These are phyloP conservation scores for Cephus runcator DNA, from an alignment of 2,888 invertebrate genomes.

Conservation along the genomic window DNA sequence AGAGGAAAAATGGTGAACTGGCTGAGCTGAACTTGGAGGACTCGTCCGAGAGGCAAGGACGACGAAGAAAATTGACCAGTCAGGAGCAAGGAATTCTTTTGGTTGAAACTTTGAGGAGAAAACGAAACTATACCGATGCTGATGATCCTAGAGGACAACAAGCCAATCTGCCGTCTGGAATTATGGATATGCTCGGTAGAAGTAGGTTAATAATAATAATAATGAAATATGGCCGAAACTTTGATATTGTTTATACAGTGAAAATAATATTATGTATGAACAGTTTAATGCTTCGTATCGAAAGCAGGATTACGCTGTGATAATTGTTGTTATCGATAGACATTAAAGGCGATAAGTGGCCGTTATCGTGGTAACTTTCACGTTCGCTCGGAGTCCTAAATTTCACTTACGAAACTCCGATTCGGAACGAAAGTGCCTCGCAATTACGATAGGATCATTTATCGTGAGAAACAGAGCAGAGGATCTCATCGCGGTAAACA, in stretches of 20 bases:
- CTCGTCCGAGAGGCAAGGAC: conserved; percentile 40
- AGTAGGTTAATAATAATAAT: conserved; percentile 68
- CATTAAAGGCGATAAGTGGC: too few relatives aligned
- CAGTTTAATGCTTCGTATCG: too few relatives aligned
- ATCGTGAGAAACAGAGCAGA: conserved; percentile 54
- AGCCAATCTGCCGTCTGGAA: conserved; percentile 74
- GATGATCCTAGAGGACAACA: conserved; percentile 69
- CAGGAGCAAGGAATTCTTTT: conserved; percentile 82
- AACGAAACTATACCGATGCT: conserved; percentile 64
- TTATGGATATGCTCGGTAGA: conserved; percentile 87
- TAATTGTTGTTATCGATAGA: too few relatives aligned
- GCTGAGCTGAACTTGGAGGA: conserved; percentile 8
- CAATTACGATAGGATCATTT: conserved; percentile 31
- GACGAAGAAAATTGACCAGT: conserved; percentile 69
- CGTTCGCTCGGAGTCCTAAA: conserved; percentile 45
- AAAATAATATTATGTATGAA: too few relatives aligned
- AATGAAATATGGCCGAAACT: too few relatives aligned
- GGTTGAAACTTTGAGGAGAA: conserved; percentile 77
- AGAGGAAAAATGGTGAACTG: conserved; percentile 24
- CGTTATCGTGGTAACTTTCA: conserved; percentile 36
- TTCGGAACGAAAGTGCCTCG: conserved; percentile 52
- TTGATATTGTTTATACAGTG: too few relatives aligned
- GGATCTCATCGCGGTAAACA: conserved; percentile 16
- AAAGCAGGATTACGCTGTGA: too few relatives aligned
- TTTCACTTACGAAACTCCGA: conserved; percentile 53